Base-by-base conservation (phyloP, 2,888 invertebrate genomes). In the Acleris literana region DNA sequence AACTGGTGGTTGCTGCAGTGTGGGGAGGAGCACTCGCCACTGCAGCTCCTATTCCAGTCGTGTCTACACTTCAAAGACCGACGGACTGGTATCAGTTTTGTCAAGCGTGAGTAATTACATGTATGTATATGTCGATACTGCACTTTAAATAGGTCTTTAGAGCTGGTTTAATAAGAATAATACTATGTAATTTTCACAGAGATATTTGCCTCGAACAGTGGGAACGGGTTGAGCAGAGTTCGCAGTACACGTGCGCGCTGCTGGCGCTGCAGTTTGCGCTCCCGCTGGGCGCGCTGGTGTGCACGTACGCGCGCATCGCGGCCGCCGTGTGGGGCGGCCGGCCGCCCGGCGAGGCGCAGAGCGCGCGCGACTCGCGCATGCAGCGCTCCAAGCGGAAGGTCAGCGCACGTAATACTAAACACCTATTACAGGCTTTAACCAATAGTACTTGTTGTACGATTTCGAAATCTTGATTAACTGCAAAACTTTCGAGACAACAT, bases 301-400 rank as follows among this genome's bases (percentile, higher is more conserved):
- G 96, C 83, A 97, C 98, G 0, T 98, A 98, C 82, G 95, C 96
- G 1, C 94, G 97, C 72, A 98, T 98, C 69, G 97, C 96, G 0
- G 93, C 96, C 57, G 96, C 96, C 16, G 97, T 98, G 53, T 97
- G 97, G 97, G 97, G 97, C 22, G 90, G 97, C 71, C 93, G 95
- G 46, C 96, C 97, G 7, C 97, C 98, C 0, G 98, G 98, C 0
- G 98, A 98, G 84, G 97, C 97, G 0, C 96, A 97, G 81, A 95
- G 96, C 69, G 94, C 94, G 6, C 92, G 98, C 53, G 98, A 98
- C 88, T 95, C 95, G 72, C 93, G 97, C 55, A 95, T 97, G 90
- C 97, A 97, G 11, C 94, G 95, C 71, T 97, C 97, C 2, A 98
- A 98, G 84, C 93, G 96, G 88, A 97, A 97, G 95, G 98, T 97